Evolutionary conservation across 1,140 invertebrate species (phyloP).

Genomic region (Mamestra configurata): DNA sequence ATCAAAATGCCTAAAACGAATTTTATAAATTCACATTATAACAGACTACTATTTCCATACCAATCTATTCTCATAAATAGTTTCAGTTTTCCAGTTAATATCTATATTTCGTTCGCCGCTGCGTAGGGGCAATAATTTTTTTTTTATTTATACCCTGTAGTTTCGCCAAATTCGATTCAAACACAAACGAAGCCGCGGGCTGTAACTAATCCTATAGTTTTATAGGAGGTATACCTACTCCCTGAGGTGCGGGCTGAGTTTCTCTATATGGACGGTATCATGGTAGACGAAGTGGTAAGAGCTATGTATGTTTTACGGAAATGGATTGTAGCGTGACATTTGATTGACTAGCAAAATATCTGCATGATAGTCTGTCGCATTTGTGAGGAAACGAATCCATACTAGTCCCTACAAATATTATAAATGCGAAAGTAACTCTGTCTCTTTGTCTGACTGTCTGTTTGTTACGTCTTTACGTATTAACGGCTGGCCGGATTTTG

Average conservation of each 20-base stretch:
- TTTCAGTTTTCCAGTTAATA: constrained; percentile 13
- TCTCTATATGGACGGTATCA: not conserved
- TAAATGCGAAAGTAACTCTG: no score
- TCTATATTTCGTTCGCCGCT: not conserved
- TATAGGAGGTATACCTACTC: not conserved
- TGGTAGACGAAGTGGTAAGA: not conserved
- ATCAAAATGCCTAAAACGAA: not conserved
- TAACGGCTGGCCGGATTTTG: no score
- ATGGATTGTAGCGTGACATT: not conserved
- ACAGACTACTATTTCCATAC: constrained; percentile 10
- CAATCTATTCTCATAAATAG: constrained; percentile 18
- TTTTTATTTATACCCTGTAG: constrained; percentile 5
- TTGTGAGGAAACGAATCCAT: no score
- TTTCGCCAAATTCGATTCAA: constrained; percentile 5
- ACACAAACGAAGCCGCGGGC: not conserved
- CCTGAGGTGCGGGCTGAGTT: not conserved
- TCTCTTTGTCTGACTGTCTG: no score
- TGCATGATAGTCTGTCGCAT: no score
- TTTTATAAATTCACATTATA: not conserved
- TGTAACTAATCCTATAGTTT: constrained; percentile 13
- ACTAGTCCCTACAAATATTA: no score
- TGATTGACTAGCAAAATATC: not conserved
- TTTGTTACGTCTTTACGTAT: no score
- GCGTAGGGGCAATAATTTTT: constrained; percentile 1
- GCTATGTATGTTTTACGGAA: not conserved